phyloP scores from a whole-genome alignment of 2,113 vertebrate species.

The Alces alces region DNA sequence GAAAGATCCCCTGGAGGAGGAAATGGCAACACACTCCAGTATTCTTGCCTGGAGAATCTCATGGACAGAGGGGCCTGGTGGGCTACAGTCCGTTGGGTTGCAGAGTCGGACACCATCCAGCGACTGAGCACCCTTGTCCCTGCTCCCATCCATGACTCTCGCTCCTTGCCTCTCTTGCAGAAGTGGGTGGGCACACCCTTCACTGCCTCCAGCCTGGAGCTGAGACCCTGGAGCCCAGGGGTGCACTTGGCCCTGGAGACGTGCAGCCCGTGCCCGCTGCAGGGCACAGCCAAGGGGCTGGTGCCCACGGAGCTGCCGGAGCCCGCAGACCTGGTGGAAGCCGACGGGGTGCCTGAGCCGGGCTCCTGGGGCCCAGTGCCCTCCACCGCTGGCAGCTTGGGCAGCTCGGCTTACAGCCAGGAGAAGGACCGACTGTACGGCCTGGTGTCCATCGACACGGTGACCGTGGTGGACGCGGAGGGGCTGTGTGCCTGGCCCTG shows the following conservation, averaged over 20 bases:
- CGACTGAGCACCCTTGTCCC: not conserved
- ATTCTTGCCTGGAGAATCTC: not conserved
- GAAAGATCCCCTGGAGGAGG: not conserved
- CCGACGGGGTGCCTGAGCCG: not conserved
- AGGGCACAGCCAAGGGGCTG: not conserved
- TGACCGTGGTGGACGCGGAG: slow-evolving; percentile 83
- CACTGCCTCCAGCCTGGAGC: slow-evolving; percentile 67
- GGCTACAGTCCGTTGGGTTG: not conserved
- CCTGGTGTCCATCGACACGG: slow-evolving; percentile 87
- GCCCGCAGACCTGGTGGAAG: slow-evolving; percentile 40
- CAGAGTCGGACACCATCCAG: not conserved
- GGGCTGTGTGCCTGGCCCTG: slow-evolving; percentile 54
- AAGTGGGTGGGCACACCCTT: slow-evolving; percentile 78
- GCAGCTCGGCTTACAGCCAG: slow-evolving; percentile 41
- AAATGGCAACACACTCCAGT: not conserved
- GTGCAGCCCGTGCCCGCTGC: slow-evolving; percentile 25
- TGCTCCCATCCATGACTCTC: rapidly evolving
- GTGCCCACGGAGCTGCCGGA: not conserved
- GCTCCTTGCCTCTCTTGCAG: slow-evolving; percentile 53
- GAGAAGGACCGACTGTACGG: slow-evolving; percentile 76
- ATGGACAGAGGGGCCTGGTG: not conserved
- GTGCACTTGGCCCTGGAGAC: slow-evolving; percentile 71
- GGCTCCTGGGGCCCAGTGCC: not conserved
- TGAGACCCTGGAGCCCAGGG: slow-evolving; percentile 62
- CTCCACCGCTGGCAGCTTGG: not conserved